Evolutionary conservation across 2,888 invertebrate species (phyloP).

Genomic region (Caenorhabditis virilis): DNA sequence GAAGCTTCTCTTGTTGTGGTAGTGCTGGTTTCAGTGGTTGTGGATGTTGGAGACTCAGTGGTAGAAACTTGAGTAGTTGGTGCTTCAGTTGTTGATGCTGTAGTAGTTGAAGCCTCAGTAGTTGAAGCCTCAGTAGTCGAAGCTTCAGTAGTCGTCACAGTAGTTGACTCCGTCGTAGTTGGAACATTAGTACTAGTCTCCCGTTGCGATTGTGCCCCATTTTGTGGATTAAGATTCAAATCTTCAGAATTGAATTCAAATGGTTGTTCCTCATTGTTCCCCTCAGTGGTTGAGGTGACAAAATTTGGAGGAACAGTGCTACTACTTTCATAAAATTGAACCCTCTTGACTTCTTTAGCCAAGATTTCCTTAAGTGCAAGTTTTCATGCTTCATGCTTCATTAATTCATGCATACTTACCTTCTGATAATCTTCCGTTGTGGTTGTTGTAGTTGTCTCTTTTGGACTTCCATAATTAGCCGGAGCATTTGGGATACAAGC

Average conservation of each 20-base stretch:
- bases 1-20: conserved; percentile 6
- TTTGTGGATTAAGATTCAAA: conserved; percentile 11
- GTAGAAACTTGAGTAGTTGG: conserved; percentile 2
- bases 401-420: conserved; percentile 8
- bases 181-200: too few species aligned
- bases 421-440: conserved; percentile 35
- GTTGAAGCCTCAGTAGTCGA: conserved; percentile 9
- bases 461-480: conserved; percentile 45
- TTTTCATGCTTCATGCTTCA: conserved; percentile 7
- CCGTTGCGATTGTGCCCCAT: too few species aligned
- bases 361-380: conserved; percentile 17
- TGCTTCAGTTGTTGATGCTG: conserved; percentile 5
- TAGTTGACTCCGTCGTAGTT: conserved; percentile 4
- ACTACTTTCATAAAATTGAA: conserved; percentile 26
- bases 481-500: conserved; percentile 54
- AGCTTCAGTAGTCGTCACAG: conserved; percentile 11
- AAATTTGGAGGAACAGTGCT: too few species aligned
- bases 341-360: conserved; percentile 29
- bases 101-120: conserved; percentile 8
- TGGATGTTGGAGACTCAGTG: conserved; percentile 18
- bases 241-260: conserved; percentile 23
- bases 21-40: conserved; percentile 1
- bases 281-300: conserved; percentile 12
- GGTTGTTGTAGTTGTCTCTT: conserved; percentile 20
- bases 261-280: conserved; percentile 21